Evolutionary conservation across 1,140 invertebrate genomes (phyloP).

Genomic region (Orchestia grillus): DNA sequence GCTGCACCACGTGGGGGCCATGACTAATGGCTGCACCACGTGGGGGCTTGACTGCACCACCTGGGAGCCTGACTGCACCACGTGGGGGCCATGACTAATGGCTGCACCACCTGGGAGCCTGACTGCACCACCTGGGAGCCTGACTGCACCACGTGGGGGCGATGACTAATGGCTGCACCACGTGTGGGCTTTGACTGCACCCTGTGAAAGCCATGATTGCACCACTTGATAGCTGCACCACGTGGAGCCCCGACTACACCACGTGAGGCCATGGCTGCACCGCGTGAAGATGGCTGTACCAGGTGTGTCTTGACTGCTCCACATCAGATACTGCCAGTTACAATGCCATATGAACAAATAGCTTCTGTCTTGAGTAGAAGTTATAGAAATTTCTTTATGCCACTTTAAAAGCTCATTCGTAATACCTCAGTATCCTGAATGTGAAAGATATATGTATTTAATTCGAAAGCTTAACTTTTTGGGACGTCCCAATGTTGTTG

Average conservation of each 20-base stretch:
- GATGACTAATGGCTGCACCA: not conserved
- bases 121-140: not conserved
- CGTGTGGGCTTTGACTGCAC: not conserved
- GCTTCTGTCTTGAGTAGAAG: no score
- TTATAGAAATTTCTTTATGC: no score
- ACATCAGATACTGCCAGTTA: not conserved
- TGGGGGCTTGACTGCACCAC: not conserved
- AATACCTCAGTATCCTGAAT: no score
- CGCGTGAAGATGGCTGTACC: no score
- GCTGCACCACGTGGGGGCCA: no score
- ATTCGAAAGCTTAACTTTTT: no score
- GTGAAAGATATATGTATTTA: no score
- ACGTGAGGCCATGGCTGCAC: no score
- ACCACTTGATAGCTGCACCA: not conserved
- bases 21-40: not conserved
- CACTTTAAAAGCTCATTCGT: no score
- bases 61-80: not conserved
- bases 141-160: no score
- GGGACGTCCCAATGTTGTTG: no score
- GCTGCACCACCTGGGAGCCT: not conserved
- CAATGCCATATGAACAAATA: no score
- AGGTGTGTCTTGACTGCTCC: not conserved
- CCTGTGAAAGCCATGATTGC: not conserved
- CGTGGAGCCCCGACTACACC: not conserved
- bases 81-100: not conserved